Evolutionary conservation across 2,888 invertebrate genomes (phyloP).

Genomic region (Ceratothoa steindachneri): DNA sequence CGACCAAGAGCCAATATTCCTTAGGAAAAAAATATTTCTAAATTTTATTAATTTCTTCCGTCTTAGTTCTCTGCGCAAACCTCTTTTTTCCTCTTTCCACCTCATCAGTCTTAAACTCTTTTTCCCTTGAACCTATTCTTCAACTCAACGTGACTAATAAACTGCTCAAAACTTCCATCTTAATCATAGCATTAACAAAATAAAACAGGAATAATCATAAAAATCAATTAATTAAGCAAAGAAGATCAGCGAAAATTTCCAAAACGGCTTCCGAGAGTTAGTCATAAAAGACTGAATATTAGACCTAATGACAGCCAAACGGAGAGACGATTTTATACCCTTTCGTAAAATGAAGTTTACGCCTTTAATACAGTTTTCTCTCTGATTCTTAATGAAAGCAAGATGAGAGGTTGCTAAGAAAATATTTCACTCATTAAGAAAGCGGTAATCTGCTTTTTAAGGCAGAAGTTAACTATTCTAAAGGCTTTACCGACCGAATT

Average conservation of each 20-base stretch:
- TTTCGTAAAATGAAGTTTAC: background rate
- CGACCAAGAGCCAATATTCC: background rate
- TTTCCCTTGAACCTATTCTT: constrained; percentile 30
- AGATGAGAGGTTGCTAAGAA: constrained; percentile 44
- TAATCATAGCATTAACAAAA: constrained; percentile 48
- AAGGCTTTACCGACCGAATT: background rate
- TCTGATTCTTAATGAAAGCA: constrained; percentile 41
- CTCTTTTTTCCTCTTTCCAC: background rate
- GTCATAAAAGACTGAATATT: background rate
- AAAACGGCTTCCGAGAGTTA: background rate
- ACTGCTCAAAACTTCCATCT: constrained; percentile 47
- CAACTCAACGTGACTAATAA: constrained; percentile 43
- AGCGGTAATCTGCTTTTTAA: constrained; percentile 14
- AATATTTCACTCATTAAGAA: constrained; percentile 45
- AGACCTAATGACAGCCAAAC: constrained; percentile 2
- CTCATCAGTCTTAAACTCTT: constrained; percentile 40
- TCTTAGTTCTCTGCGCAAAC: background rate
- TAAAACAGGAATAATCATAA: constrained; percentile 47
- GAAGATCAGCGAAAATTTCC: constrained; percentile 27
- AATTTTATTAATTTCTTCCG: constrained; percentile 15
- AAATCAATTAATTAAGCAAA: constrained; percentile 48
- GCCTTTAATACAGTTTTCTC: background rate
- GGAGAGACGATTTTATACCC: constrained; percentile 2
- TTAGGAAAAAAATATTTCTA: background rate
- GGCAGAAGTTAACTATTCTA: background rate